phyloP scores from a whole-genome alignment of 2,888 invertebrate genomes.

The Arge pagana region DNA sequence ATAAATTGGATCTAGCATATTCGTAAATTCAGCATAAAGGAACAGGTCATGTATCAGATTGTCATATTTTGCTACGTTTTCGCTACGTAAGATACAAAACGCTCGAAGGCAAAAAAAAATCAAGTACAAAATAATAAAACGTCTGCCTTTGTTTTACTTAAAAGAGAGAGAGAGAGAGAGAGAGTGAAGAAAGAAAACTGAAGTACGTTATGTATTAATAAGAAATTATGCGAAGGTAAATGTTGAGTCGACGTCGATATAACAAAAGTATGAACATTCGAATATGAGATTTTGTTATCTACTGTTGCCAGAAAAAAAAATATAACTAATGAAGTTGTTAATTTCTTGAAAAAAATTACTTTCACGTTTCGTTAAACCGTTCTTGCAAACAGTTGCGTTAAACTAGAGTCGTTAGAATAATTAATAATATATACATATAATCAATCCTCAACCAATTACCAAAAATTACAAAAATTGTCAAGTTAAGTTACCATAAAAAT shows the following conservation, averaged over 20 bases:
- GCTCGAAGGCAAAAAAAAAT: constrained; percentile 18
- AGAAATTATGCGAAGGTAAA: constrained; percentile 14
- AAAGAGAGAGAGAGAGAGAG: constrained; percentile 2
- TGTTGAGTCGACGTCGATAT: constrained; percentile 16
- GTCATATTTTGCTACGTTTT: constrained; percentile 20
- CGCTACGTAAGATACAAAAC: constrained; percentile 4
- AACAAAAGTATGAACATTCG: constrained; percentile 17
- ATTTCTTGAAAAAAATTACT: constrained; percentile 6
- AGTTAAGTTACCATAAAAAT: constrained; percentile 47
- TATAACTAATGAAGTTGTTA: constrained; percentile 9
- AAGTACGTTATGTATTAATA: constrained; percentile 9
- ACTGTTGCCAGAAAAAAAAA: constrained; percentile 3
- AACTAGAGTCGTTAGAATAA: constrained; percentile 49
- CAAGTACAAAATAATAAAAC: constrained; percentile 20
- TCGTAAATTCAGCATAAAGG: no score
- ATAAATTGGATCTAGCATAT: no score
- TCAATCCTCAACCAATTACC: constrained; percentile 48
- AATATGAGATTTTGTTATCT: constrained; percentile 8
- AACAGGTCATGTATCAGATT: constrained; percentile 17
- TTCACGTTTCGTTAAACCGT: constrained; percentile 10
- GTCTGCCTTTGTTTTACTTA: constrained; percentile 14
- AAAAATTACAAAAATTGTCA: constrained; percentile 45
- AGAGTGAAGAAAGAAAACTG: not conserved
- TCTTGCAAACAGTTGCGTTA: constrained; percentile 31
- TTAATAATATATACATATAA: constrained; percentile 43